Base-by-base conservation (phyloP, 1,140 invertebrate species). In the Sycophila sp. region DNA sequence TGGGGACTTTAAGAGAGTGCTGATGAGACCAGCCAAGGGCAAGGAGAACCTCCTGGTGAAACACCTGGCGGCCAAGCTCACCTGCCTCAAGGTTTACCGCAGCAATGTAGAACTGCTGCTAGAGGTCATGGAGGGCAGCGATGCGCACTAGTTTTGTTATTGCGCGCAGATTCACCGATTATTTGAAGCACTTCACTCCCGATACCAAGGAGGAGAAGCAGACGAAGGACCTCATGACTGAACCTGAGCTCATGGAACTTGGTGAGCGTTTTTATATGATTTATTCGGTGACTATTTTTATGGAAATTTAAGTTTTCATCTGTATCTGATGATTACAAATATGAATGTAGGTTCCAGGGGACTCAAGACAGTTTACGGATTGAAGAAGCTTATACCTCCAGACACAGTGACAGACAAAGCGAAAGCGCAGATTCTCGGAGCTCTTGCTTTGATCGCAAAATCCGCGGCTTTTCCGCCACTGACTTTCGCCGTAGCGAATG, bases 201-300 rank as follows among this genome's bases (percentile, higher is more conserved):
- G 69, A 71, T 10, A 71, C 69, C 1, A 71, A 71, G 13, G 69
- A 71, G 15, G 69, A 58, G 11, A 71, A 65, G n/a, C 69, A 71
- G 11, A 71, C 69, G 1, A 71, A 55, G 22, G 55, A 71, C 11
- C 30, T 71, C 0, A 58, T 71, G 4, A 65, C 53, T 1, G 69
- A 71, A 10, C 17, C 60, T 1, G 69, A 71, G 45, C 1, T 71
- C 13, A n/a, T 24, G 2, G 69, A 71, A 51, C 36, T 71, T 5
- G 51, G 68, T 70, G 45, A 53, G n/a, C 13, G 30, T 28, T n/a
- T n/a, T n/a, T n/a, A n/a, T n/a, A n/a, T n/a, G n/a, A n/a, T n/a
- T n/a, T n/a, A n/a, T n/a, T n/a, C n/a, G n/a, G n/a, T n/a, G 11
- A 10, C 17, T 8, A 47, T 47, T 47, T 2, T 24, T 4, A 19